phyloP scores from a whole-genome alignment of 2,113 vertebrate genomes.

The Entomyzon cyanotis region DNA sequence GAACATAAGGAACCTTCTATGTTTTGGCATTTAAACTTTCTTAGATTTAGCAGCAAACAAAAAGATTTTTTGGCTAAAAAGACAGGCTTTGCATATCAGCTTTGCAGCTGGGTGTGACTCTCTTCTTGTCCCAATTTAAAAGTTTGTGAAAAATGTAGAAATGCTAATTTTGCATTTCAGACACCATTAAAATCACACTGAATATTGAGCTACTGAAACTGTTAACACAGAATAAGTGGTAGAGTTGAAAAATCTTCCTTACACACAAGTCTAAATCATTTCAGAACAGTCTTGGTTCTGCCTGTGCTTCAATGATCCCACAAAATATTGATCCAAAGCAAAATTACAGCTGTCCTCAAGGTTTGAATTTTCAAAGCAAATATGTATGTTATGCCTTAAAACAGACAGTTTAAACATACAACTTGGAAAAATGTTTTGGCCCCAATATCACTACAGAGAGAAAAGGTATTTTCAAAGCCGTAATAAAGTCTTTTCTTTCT shows the following conservation, averaged over 20 bases:
- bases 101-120: not conserved
- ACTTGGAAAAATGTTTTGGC: not conserved
- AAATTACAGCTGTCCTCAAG: not conserved
- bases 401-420: not conserved
- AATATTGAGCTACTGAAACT: not conserved
- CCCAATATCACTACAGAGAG: not conserved
- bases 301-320: not conserved
- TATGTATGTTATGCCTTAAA: not conserved
- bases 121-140: not conserved
- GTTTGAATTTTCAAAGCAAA: constrained; percentile 12
- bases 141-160: not conserved
- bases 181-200: not conserved
- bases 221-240: not conserved
- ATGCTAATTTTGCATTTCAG: not conserved
- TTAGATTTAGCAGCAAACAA: not conserved
- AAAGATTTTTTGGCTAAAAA: not conserved
- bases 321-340: not conserved
- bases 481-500: not conserved
- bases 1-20: not conserved
- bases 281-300: not conserved
- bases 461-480: constrained; percentile 11
- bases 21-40: not conserved
- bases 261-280: not conserved
- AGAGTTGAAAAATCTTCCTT: not conserved
- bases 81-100: not conserved